Evolutionary conservation across 2,797 vertebrate genomes (phyloP).

Genomic region (Micrastur ruficollis): DNA sequence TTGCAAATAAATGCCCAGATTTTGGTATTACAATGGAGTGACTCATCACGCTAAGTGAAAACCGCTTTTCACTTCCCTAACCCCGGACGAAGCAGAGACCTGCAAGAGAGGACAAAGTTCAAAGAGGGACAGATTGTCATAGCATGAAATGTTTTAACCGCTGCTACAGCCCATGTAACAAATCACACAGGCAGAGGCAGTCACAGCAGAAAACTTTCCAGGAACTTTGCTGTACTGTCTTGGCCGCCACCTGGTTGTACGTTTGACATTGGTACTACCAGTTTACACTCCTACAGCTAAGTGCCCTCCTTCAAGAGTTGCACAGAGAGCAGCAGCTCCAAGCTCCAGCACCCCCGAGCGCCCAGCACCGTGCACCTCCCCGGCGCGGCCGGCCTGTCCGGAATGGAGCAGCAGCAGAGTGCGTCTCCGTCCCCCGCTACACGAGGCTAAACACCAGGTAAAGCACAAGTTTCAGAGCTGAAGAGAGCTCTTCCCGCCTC

Average conservation of each 20-base stretch:
- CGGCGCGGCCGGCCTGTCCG: background rate
- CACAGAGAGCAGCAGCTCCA: background rate
- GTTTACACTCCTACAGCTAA: background rate
- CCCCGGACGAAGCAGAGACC: background rate
- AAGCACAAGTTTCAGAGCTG: background rate
- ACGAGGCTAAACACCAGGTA: background rate
- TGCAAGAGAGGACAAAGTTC: background rate
- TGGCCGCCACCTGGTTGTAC: background rate
- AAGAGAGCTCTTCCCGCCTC: background rate
- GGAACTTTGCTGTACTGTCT: background rate
- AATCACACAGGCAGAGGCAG: background rate
- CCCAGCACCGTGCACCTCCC: accelerated
- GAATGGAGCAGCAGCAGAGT: background rate
- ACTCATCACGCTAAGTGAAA: background rate
- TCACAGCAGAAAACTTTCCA: background rate
- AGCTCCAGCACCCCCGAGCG: accelerated
- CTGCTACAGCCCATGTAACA: background rate
- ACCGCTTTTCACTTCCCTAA: background rate
- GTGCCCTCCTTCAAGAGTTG: background rate
- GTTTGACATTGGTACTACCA: too few species aligned
- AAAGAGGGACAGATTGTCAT: background rate
- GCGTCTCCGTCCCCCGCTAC: background rate
- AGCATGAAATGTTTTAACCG: background rate
- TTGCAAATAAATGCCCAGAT: background rate
- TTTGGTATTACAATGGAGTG: background rate